Base-by-base conservation (phyloP, 1,140 invertebrate species). In the Oryctes rhinoceros region DNA sequence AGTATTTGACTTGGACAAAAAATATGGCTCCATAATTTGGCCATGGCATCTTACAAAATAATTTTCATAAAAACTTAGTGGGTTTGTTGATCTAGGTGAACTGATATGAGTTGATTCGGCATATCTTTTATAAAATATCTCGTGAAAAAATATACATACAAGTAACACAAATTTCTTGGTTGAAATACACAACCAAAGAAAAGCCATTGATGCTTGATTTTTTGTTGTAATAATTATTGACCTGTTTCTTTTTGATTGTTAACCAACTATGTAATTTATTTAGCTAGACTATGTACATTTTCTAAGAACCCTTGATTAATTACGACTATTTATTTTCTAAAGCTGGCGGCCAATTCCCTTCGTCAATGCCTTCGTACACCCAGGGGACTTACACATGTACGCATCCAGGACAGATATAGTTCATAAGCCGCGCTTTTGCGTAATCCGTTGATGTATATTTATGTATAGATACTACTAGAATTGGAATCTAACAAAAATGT, bases 371-470 rank as follows among this genome's bases (percentile, higher is more conserved):
- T 80, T 92, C 92, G 75, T 96, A 93, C 90, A 94, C 94, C 82
- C 94, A 96, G 88, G 95, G 96, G 86, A 95, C 92, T 86, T 97
- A 96, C 87, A 96, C 96, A 90, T 97, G 96, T 97, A 94, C 92
- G 94, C 91, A 87, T 86, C 85, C 77, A 78, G 77, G 77, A 49
- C 30, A 78, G 77, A 49, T 53, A 78, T 49, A 78, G 37, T 78
- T 59, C 24, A 44, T 78, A 78, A 78, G 77, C 80, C 82, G 7
- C 74, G n/a, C 59, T 77, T 59, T 62, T 13, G 77, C 76, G 81
- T 80, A 80, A 80, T 11, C 4, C 24, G 30, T 44, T 59, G 1
- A n/a, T 13, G 18, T 15, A 59, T 4, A 35, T 67, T 67, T 35
- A 24, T 35, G 13, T 71, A 71, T 37, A n/a, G 53, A 62, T 15